phyloP scores from a whole-genome alignment of 2,113 vertebrate species.

The Lonchura striata region DNA sequence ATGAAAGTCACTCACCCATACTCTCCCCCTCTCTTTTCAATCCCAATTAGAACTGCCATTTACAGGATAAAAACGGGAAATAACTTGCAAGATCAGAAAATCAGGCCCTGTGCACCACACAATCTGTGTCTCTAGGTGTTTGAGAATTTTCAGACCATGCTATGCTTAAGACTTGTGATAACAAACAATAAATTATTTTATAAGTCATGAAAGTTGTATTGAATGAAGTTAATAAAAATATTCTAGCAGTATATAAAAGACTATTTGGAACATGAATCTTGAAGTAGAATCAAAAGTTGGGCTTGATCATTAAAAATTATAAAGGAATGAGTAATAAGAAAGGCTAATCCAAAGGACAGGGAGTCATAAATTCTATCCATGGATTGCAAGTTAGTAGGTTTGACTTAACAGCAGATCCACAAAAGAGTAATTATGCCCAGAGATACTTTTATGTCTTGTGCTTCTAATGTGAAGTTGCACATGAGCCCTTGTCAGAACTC shows the following conservation, averaged over 20 bases:
- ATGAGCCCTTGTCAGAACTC: not conserved
- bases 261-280: not conserved
- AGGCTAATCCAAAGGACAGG: not conserved
- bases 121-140: not conserved
- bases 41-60: not conserved
- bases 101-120: rapidly evolving
- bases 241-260: not conserved
- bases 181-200: not conserved
- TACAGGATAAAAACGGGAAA: not conserved
- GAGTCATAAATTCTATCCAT: not conserved
- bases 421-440: not conserved
- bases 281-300: not conserved
- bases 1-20: not conserved
- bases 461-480: not conserved
- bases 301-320: not conserved
- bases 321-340: not conserved
- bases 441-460: not conserved
- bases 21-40: not conserved
- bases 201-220: not conserved
- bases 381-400: not conserved
- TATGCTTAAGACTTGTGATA: not conserved
- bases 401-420: not conserved
- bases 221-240: not conserved
- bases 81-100: not conserved
- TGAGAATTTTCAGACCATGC: not conserved